phyloP scores from a whole-genome alignment of 1,140 invertebrate species.

The Helicoverpa armigera region DNA sequence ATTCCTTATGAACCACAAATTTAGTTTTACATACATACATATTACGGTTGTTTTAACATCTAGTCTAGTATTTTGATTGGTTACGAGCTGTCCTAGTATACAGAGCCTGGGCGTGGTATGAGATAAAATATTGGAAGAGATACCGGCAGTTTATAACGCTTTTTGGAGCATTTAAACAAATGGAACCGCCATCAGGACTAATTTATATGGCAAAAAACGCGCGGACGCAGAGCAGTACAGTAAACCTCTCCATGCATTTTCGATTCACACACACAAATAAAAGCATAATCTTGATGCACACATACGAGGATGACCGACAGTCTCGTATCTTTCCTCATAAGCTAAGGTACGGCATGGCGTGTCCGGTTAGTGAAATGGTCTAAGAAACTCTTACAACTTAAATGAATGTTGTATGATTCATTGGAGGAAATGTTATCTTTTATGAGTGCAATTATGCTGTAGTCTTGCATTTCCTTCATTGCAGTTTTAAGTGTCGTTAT shows the following conservation, averaged over 20 bases:
- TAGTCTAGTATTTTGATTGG: constrained; percentile 9
- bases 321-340: no score
- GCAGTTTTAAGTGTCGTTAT: background rate
- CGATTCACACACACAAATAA: no score
- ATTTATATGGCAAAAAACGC: no score
- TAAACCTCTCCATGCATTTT: no score
- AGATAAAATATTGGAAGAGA: constrained; percentile 30
- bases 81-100: background rate
- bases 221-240: no score
- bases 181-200: no score
- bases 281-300: no score
- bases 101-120: background rate
- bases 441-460: constrained; percentile 11
- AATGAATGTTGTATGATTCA: constrained; percentile 29
- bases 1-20: constrained; percentile 14
- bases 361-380: no score
- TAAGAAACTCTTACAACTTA: background rate
- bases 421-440: constrained; percentile 31
- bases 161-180: no score
- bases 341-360: no score
- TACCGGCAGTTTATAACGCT: constrained; percentile 28
- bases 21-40: constrained; percentile 32
- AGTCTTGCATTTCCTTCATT: no score
- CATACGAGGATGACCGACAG: no score
- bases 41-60: constrained; percentile 7